A percentile compares a stretch with the other conserved stretches of the same genome.
These are phyloP conservation scores for Ctenoplectra terminalis DNA, from an alignment of 1,140 invertebrate species.

Conservation along the genomic window DNA sequence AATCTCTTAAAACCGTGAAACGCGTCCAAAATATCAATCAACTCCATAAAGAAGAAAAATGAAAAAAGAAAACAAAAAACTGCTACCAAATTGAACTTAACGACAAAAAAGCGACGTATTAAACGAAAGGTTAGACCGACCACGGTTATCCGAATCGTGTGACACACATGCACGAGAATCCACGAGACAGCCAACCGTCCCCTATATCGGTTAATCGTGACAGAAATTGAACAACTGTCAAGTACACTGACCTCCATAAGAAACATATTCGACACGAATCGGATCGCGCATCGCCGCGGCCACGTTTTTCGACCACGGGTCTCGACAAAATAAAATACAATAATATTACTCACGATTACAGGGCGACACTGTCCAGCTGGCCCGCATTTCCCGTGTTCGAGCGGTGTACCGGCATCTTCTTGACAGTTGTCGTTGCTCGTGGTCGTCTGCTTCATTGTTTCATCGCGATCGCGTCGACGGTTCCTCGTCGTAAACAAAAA, in stretches of 20 bases:
- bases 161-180: constrained; percentile 2
- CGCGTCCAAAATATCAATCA: too few species aligned
- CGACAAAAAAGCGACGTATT: too few species aligned
- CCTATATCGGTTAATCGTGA: constrained; percentile 16
- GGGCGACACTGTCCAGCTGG: constrained; percentile 54
- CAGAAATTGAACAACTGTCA: constrained; percentile 10
- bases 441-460: constrained; percentile 41
- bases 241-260: constrained; percentile 35
- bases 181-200: background rate
- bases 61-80: background rate
- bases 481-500: background rate
- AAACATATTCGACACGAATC: background rate
- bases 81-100: background rate
- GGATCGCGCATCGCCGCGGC: background rate
- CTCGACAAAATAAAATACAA: background rate
- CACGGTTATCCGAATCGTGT: background rate
- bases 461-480: constrained; percentile 25
- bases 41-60: too few species aligned
- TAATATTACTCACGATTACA: constrained; percentile 71
- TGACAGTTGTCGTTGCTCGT: constrained; percentile 55
- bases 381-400: constrained; percentile 32
- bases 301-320: background rate
- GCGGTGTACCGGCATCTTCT: constrained; percentile 64
- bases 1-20: too few species aligned
- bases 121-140: background rate